Conservation (phyloP, 2,888 invertebrate species). For the Mesorhabditis belari region DNA sequence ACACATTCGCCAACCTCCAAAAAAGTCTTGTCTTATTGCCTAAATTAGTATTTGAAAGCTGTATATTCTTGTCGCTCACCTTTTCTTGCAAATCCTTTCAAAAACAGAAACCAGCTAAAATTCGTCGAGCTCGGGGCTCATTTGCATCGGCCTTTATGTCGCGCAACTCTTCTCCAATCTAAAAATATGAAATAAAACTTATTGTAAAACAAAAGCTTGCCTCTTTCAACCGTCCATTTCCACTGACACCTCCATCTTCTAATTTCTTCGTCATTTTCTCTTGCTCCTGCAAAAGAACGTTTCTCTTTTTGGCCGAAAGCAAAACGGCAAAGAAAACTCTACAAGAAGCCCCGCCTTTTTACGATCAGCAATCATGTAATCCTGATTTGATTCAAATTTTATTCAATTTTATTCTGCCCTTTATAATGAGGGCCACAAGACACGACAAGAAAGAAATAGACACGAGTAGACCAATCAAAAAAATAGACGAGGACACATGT, state of each 20-base stretch:
- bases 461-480: no score
- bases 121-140: conserved; percentile 87
- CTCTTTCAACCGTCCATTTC: conserved; percentile 76
- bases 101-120: conserved; percentile 94
- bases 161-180: conserved; percentile 86
- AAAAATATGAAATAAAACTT: not conserved
- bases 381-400: no score
- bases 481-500: no score
- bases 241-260: conserved; percentile 63
- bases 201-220: conserved; percentile 15
- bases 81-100: conserved; percentile 71
- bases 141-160: conserved; percentile 96
- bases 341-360: no score
- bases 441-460: no score
- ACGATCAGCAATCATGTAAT: no score
- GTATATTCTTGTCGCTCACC: no score
- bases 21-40: conserved; percentile 60
- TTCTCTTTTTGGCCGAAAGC: conserved; percentile 83
- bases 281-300: conserved; percentile 73
- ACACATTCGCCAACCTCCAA: conserved; percentile 95
- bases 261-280: conserved; percentile 71
- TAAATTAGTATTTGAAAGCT: not conserved
- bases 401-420: no score
- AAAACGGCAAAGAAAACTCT: no score
- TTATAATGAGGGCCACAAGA: no score